Evolutionary conservation across 2,797 vertebrate species (phyloP).

Genomic region (Pseudochromis fuscus): DNA sequence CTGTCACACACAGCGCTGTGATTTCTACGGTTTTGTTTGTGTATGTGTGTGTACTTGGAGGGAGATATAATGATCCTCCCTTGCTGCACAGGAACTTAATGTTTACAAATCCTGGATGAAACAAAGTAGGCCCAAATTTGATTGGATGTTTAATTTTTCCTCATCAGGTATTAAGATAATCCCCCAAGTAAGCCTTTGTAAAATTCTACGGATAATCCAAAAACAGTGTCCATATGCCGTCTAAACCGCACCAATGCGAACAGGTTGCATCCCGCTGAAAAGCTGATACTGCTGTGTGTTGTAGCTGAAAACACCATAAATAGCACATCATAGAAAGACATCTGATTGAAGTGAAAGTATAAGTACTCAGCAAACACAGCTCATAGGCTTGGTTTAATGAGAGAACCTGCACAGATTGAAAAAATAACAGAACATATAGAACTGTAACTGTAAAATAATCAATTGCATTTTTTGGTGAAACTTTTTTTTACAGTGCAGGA

Average conservation of each 20-base stretch:
- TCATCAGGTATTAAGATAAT: neutral
- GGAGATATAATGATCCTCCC: neutral
- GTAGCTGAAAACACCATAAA: conserved; percentile 4
- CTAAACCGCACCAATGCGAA: conserved; percentile 6
- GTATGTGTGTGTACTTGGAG: neutral
- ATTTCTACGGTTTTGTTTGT: neutral
- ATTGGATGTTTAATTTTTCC: neutral
- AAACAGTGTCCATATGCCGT: conserved; percentile 1
- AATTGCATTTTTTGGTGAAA: too few species aligned
- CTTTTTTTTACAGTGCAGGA: too few species aligned
- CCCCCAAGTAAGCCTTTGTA: neutral
- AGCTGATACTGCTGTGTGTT: neutral
- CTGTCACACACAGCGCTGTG: too few species aligned
- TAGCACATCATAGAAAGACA: neutral
- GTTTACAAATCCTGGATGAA: conserved; percentile 12
- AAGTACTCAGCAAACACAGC: neutral
- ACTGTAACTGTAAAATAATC: too few species aligned
- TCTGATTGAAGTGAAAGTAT: neutral
- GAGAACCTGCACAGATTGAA: neutral
- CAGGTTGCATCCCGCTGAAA: neutral
- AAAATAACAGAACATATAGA: too few species aligned
- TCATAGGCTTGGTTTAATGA: neutral
- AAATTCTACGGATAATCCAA: neutral
- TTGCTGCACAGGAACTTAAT: neutral
- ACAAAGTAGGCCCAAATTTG: neutral